A percentile compares a stretch with the other conserved stretches of the same genome.
Conservation (phyloP, 2,888 invertebrate species). For the Nipponacmea schrenckii region DNA sequence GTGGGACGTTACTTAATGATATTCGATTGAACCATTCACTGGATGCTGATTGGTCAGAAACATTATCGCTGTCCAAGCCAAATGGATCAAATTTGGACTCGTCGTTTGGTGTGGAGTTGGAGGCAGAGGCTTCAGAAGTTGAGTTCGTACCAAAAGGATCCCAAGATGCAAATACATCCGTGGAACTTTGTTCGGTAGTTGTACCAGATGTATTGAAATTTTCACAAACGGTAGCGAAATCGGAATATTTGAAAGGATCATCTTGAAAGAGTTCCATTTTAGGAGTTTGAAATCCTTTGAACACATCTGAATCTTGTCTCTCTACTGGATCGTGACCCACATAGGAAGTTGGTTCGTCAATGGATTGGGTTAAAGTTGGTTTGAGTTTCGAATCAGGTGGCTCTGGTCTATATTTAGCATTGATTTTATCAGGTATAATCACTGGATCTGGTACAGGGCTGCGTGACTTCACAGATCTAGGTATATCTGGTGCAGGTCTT, state of each 20-base stretch:
- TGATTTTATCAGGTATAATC: neutral
- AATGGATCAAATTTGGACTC: too few relatives aligned
- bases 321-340: neutral
- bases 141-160: neutral
- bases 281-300: conserved; percentile 22
- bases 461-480: neutral
- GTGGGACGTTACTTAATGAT: neutral
- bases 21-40: neutral
- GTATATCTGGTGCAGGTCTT: neutral
- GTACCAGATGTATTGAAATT: conserved; percentile 26
- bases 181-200: neutral
- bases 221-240: conserved; percentile 34
- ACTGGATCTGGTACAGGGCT: neutral
- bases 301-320: conserved; percentile 15
- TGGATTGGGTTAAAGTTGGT: neutral
- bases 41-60: conserved; percentile 1
- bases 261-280: conserved; percentile 25
- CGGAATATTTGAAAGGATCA: conserved; percentile 36
- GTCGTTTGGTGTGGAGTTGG: too few relatives aligned
- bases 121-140: neutral
- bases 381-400: neutral
- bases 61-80: neutral
- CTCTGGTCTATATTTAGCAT: neutral
- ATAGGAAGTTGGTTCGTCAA: neutral
- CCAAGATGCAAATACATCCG: neutral